phyloP scores from a whole-genome alignment of 2,113 vertebrate genomes.

The Psammodynastes pulverulentus region DNA sequence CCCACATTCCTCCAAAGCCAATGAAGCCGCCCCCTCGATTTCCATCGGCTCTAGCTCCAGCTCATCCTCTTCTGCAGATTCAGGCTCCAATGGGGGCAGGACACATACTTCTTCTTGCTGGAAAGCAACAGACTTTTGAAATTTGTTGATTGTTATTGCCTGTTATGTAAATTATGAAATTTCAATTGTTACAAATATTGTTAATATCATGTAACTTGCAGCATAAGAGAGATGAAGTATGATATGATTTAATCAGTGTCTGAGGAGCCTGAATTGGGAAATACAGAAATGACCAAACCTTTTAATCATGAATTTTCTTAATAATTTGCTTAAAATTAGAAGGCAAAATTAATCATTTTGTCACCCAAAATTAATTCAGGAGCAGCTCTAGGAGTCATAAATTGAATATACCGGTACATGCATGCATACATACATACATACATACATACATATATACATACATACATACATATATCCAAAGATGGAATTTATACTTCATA shows the following conservation, averaged over 20 bases:
- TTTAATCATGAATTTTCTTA: constrained; percentile 1
- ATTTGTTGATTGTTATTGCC: background rate
- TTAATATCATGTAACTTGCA: background rate
- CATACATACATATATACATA: too few species aligned
- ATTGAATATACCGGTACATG: background rate
- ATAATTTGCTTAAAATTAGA: background rate
- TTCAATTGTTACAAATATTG: background rate
- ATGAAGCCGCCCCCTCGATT: too few species aligned
- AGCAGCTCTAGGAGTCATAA: background rate
- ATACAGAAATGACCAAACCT: background rate
- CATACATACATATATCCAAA: too few species aligned
- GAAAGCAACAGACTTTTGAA: background rate
- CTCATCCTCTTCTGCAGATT: too few species aligned
- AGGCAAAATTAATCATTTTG: background rate
- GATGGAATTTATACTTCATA: background rate
- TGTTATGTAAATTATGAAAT: background rate
- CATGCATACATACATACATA: too few species aligned
- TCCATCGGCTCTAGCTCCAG: too few species aligned
- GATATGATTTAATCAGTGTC: background rate
- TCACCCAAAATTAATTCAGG: background rate
- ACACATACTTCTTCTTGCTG: too few species aligned
- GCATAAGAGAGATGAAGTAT: background rate
- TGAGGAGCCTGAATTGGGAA: background rate
- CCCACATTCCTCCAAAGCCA: too few species aligned
- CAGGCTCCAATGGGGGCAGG: too few species aligned